Conservation (phyloP, 2,888 invertebrate genomes). For the Cataglyphis albicans region DNA sequence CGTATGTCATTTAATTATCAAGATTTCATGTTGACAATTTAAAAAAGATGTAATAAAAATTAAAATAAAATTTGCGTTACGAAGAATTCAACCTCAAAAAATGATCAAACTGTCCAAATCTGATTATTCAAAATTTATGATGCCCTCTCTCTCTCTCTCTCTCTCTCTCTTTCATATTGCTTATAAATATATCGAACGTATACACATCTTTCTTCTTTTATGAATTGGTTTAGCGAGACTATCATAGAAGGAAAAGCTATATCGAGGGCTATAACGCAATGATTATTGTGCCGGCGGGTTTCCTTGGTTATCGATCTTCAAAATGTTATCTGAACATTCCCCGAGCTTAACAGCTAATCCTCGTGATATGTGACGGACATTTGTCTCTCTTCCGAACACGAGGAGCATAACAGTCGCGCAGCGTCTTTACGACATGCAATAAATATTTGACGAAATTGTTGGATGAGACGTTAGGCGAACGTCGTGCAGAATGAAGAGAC, state of each 20-base stretch:
- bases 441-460: slow-evolving; percentile 78
- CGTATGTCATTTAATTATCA: background rate
- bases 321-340: slow-evolving; percentile 79
- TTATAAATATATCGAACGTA: background rate
- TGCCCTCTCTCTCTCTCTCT: too few species aligned
- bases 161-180: background rate
- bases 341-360: slow-evolving; percentile 76
- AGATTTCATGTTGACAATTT: background rate
- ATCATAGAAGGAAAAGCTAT: slow-evolving; percentile 13
- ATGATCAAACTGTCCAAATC: background rate
- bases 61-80: background rate
- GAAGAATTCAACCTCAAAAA: background rate
- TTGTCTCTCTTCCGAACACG: slow-evolving; percentile 82
- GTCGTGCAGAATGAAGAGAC: slow-evolving; percentile 4
- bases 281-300: slow-evolving; percentile 63
- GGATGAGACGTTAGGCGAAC: slow-evolving; percentile 55
- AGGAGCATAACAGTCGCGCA: slow-evolving; percentile 75
- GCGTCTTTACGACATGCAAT: slow-evolving; percentile 76
- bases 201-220: background rate
- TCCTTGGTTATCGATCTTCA: slow-evolving; percentile 77
- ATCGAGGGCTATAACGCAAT: slow-evolving; percentile 45
- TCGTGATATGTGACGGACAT: slow-evolving; percentile 84
- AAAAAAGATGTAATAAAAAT: background rate
- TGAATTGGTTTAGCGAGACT: background rate
- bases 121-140: background rate